Percentiles rank a stretch among this genome's conserved stretches.
Evolutionary conservation across 1,140 invertebrate species (phyloP).

Genomic region (Ditylenchus dipsaci): DNA sequence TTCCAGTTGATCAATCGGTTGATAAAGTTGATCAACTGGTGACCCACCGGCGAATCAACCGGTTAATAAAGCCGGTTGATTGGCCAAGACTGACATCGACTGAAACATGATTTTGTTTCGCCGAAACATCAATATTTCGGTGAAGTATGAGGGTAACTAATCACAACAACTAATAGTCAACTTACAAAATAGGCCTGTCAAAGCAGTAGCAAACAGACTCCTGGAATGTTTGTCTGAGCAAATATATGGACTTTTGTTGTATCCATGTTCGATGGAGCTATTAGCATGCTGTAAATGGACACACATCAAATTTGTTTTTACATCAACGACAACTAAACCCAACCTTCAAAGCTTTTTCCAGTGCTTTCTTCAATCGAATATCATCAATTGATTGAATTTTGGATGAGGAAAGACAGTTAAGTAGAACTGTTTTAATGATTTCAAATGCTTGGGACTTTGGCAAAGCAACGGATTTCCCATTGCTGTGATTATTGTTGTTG

Average conservation of each 20-base stretch:
- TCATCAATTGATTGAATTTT: constrained; percentile 8
- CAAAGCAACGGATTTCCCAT: neutral
- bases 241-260: neutral
- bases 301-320: neutral
- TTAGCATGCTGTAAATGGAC: too few relatives aligned
- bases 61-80: too few relatives aligned
- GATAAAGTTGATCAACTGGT: too few relatives aligned
- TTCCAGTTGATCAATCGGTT: too few relatives aligned
- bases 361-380: constrained; percentile 1
- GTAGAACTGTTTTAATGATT: constrained; percentile 9
- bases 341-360: constrained; percentile 9
- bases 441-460: constrained; percentile 19
- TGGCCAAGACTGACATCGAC: too few relatives aligned
- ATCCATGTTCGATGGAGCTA: too few relatives aligned
- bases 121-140: too few relatives aligned
- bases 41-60: too few relatives aligned
- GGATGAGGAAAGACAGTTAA: neutral
- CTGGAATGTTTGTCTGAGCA: constrained; percentile 27
- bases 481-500: neutral
- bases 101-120: too few relatives aligned
- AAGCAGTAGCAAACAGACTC: constrained; percentile 22
- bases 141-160: too few relatives aligned
- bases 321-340: neutral
- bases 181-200: constrained; percentile 36
- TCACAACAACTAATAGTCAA: neutral